Conservation (phyloP, 2,113 vertebrate genomes). For the Martes martes region DNA sequence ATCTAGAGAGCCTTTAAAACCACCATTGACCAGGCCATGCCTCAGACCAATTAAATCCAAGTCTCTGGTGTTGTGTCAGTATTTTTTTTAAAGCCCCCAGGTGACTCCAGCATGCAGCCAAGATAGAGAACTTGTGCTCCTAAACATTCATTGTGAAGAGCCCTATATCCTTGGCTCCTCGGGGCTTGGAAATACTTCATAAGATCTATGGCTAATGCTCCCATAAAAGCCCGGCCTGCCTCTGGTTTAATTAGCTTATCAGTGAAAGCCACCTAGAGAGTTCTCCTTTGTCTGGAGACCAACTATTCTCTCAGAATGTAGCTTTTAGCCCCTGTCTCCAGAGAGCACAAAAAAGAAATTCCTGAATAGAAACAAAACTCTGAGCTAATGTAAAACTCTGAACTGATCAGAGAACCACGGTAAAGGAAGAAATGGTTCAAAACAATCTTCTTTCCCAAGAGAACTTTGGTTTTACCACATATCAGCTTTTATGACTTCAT, state of each 20-base stretch:
- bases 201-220: background rate
- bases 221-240: background rate
- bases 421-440: background rate
- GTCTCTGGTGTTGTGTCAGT: no score
- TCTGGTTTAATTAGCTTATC: background rate
- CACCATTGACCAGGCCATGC: background rate
- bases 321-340: background rate
- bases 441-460: background rate
- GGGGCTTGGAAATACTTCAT: background rate
- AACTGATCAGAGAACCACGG: background rate
- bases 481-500: background rate
- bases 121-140: background rate
- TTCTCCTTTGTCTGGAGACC: background rate
- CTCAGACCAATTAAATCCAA: background rate
- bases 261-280: background rate
- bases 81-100: background rate
- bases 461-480: background rate
- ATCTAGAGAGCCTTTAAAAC: background rate
- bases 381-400: background rate
- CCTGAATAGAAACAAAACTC: background rate
- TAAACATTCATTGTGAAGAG: background rate
- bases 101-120: background rate
- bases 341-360: background rate
- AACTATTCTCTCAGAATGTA: background rate
- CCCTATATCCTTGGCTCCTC: background rate